Conservation (phyloP, 2,797 vertebrate species). For the Alosa sapidissima region DNA sequence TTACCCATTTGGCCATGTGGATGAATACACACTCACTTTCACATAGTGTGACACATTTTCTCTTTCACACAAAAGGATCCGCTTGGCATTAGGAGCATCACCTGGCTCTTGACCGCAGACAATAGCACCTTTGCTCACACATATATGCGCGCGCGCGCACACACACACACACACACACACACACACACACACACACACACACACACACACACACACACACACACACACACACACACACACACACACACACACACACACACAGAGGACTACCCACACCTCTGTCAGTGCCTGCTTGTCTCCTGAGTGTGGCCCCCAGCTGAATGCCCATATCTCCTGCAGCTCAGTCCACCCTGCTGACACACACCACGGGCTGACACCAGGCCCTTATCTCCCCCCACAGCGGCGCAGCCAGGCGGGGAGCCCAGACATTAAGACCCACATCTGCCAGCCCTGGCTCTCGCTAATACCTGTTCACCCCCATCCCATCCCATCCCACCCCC, state of each 20-base stretch:
- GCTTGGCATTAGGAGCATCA: not conserved
- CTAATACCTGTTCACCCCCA: not conserved
- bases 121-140: too few relatives aligned
- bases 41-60: too few relatives aligned
- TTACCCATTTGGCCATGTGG: not conserved
- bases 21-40: not conserved
- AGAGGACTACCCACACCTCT: not conserved
- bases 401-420: not conserved
- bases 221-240: not conserved
- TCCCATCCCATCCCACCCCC: not conserved
- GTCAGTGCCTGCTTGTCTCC: not conserved
- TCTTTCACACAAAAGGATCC: not conserved
- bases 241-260: constrained; percentile 2
- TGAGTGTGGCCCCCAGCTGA: not conserved
- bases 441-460: not conserved
- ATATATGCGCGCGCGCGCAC: not conserved
- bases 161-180: not conserved
- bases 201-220: constrained; percentile 1
- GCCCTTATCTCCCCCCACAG: not conserved
- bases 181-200: not conserved
- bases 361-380: not conserved
- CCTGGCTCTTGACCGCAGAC: too few relatives aligned
- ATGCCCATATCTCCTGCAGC: not conserved
- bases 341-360: not conserved
- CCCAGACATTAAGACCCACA: not conserved